Conservation (phyloP, 1,140 invertebrate genomes). For the Drosophila santomea region DNA sequence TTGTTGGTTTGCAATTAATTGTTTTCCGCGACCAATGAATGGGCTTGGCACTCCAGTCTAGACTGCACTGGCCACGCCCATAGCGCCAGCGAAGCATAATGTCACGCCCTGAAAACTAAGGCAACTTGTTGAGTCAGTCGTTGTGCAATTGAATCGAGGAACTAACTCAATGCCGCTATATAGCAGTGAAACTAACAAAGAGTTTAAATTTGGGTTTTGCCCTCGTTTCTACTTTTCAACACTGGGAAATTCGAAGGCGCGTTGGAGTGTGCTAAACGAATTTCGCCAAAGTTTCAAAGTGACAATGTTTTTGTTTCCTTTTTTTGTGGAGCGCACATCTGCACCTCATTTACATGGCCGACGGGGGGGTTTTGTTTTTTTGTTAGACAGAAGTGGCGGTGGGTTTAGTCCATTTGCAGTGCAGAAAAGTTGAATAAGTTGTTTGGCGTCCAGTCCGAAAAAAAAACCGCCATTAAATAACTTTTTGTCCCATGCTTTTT, state of each 20-base stretch:
- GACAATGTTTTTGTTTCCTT: background rate
- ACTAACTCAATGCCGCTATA: too few species aligned
- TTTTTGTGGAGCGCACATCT: background rate
- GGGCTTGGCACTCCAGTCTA: slow-evolving; percentile 11
- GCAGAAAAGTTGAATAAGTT: slow-evolving; percentile 33
- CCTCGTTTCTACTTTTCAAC: background rate
- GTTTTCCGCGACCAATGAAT: slow-evolving; percentile 5
- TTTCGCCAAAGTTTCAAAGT: slow-evolving; percentile 4
- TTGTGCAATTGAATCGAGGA: background rate
- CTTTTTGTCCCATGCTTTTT: slow-evolving; percentile 41
- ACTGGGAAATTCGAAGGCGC: background rate
- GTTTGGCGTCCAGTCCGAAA: slow-evolving; percentile 15
- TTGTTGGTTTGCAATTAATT: slow-evolving; percentile 28
- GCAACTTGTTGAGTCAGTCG: slow-evolving; percentile 20
- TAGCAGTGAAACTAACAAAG: too few species aligned
- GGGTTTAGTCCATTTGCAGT: slow-evolving; percentile 20
- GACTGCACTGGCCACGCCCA: slow-evolving; percentile 9
- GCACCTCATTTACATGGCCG: slow-evolving; percentile 32
- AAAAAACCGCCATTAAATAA: slow-evolving; percentile 68
- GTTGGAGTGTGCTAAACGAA: background rate
- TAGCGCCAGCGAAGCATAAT: background rate
- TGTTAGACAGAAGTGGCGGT: background rate
- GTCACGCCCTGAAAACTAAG: background rate
- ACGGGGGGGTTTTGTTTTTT: background rate
- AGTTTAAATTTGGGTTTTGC: background rate